phyloP scores from a whole-genome alignment of 2,113 vertebrate species.

The Halichoerus grypus region DNA sequence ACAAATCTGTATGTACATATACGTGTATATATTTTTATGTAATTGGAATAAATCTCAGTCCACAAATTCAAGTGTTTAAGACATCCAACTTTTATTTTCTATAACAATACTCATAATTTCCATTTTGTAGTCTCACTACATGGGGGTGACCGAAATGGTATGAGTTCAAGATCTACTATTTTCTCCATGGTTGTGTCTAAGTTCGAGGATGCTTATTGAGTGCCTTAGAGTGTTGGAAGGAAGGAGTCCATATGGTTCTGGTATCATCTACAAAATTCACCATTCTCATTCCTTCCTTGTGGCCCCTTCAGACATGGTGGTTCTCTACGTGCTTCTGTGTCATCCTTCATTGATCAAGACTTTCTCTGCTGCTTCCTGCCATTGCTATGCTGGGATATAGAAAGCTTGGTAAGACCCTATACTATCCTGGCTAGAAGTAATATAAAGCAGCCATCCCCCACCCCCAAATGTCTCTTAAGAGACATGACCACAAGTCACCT shows the following conservation, averaged over 20 bases:
- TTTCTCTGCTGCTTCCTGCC: neutral
- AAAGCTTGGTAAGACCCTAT: neutral
- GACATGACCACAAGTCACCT: neutral
- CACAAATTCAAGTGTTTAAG: conserved; percentile 28
- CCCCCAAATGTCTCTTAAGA: neutral
- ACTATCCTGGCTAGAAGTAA: neutral
- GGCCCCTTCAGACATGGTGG: neutral
- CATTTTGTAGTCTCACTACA: conserved; percentile 30
- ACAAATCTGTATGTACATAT: neutral
- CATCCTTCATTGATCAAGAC: conserved; percentile 2
- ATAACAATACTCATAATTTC: conserved; percentile 22
- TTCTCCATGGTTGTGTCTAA: neutral
- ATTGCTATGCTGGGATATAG: neutral
- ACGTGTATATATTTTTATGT: neutral
- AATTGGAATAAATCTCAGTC: conserved; percentile 43
- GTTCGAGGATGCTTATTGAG: conserved; percentile 33
- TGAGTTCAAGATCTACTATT: neutral
- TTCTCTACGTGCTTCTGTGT: conserved; percentile 33
- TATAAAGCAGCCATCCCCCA: neutral
- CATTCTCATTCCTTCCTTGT: conserved; percentile 22
- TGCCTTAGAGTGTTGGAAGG: conserved; percentile 30
- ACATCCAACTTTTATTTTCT: conserved; percentile 44
- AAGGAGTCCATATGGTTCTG: neutral
- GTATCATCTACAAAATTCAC: neutral
- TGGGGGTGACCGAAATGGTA: neutral